Conservation (phyloP, 2,113 vertebrate species). For the Ptilonorhynchus violaceus region DNA sequence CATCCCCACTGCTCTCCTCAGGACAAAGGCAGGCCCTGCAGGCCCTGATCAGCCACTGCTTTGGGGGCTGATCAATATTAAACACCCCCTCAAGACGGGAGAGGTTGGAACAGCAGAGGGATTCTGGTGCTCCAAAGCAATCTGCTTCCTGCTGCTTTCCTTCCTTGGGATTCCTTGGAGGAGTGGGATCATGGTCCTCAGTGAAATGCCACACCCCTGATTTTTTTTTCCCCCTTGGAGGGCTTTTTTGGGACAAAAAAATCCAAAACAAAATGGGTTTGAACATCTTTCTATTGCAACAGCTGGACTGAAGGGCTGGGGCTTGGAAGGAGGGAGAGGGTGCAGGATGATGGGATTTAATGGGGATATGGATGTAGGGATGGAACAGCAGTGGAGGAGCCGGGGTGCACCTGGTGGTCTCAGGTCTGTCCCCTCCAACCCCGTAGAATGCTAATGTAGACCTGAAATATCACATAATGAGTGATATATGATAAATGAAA, state of each 20-base stretch:
- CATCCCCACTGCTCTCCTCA: neutral
- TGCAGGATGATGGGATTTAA: accelerated
- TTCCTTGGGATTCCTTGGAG: neutral
- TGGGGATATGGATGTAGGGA: neutral
- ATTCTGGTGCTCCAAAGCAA: neutral
- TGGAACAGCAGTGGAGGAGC: accelerated
- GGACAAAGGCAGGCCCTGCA: constrained; percentile 1
- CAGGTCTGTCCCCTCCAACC: neutral
- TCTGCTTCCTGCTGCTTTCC: neutral
- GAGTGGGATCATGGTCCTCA: accelerated
- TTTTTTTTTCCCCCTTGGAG: accelerated
- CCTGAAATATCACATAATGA: accelerated
- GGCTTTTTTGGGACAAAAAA: neutral
- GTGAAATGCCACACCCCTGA: neutral
- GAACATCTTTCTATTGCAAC: neutral
- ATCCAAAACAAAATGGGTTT: neutral
- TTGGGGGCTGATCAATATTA: constrained; percentile 1
- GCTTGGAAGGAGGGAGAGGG: neutral
- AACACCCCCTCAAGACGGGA: neutral
- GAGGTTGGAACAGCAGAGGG: neutral
- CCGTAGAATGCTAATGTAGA: accelerated
- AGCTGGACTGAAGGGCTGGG: neutral
- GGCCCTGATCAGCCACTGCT: neutral
- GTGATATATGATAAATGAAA: neutral
- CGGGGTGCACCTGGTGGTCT: neutral